A percentile compares a stretch with the other conserved stretches of the same genome.
These are phyloP conservation scores for Drosophila maculinotata DNA, from an alignment of 2,888 invertebrate species.

Conservation along the genomic window DNA sequence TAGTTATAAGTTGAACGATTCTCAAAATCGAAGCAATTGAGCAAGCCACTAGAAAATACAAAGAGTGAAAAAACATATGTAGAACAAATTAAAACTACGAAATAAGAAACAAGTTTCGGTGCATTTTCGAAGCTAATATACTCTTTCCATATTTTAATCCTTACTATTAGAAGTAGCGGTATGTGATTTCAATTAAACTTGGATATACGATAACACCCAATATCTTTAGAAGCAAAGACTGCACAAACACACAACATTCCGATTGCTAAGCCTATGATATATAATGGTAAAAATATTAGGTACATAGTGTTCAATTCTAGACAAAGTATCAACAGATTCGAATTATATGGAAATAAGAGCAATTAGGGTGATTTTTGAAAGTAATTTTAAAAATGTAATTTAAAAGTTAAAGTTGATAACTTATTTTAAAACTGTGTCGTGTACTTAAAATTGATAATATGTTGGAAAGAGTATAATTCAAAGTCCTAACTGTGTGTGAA, in stretches of 20 bases:
- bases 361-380: background rate
- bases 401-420: background rate
- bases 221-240: too few species aligned
- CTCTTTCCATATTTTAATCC: constrained; percentile 38
- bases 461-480: constrained; percentile 36
- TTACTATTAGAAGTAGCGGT: constrained; percentile 1
- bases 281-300: background rate
- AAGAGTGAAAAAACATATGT: constrained; percentile 8
- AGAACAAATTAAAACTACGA: constrained; percentile 5
- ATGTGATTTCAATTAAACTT: too few species aligned
- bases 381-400: background rate
- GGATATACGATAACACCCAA: too few species aligned
- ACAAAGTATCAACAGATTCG: background rate
- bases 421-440: background rate
- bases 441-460: background rate
- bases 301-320: background rate
- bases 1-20: constrained; percentile 30
- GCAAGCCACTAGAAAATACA: constrained; percentile 41
- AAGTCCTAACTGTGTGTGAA: constrained; percentile 18
- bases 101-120: constrained; percentile 17
- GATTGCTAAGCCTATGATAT: background rate
- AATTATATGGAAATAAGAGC: background rate
- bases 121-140: constrained; percentile 29
- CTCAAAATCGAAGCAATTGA: constrained; percentile 29
- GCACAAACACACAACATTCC: background rate